These are phyloP conservation scores for Chloroceryle inda DNA, from an alignment of 2,797 vertebrate species.

Conservation along the genomic window DNA sequence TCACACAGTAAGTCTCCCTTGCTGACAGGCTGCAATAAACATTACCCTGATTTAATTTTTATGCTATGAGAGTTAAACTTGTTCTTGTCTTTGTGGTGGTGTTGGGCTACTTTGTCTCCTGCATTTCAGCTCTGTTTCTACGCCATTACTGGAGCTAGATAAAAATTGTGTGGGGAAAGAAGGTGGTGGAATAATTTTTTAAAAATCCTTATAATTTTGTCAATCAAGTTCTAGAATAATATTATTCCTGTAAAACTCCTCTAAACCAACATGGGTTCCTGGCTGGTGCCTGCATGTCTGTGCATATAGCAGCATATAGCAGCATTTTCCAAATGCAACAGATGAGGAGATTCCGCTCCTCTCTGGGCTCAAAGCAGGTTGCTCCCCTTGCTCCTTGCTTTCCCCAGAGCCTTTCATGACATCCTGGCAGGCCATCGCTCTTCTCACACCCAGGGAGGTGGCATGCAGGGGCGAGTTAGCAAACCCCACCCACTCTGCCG, in stretches of 20 bases:
- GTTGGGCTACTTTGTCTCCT: background rate
- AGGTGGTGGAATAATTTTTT: background rate
- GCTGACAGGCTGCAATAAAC: background rate
- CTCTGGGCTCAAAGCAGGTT: background rate
- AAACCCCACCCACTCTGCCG: background rate
- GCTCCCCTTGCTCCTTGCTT: background rate
- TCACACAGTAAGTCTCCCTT: background rate
- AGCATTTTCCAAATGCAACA: background rate
- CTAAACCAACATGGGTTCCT: rapidly evolving
- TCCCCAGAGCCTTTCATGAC: background rate
- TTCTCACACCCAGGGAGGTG: background rate
- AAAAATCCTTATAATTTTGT: background rate
- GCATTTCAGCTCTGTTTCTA: background rate
- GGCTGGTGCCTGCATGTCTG: background rate
- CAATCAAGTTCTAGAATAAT: background rate
- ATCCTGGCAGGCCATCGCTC: background rate
- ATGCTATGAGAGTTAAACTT: background rate
- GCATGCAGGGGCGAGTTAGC: rapidly evolving
- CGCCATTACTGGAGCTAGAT: background rate
- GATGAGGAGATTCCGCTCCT: background rate
- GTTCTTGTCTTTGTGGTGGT: background rate
- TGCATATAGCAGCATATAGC: rapidly evolving
- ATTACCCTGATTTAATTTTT: background rate
- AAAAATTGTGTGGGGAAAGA: background rate
- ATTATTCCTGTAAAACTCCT: background rate